A percentile compares a stretch with the other conserved stretches of the same genome.
Conservation (phyloP, 2,797 vertebrate species). For the Rhinogobio ventralis region DNA sequence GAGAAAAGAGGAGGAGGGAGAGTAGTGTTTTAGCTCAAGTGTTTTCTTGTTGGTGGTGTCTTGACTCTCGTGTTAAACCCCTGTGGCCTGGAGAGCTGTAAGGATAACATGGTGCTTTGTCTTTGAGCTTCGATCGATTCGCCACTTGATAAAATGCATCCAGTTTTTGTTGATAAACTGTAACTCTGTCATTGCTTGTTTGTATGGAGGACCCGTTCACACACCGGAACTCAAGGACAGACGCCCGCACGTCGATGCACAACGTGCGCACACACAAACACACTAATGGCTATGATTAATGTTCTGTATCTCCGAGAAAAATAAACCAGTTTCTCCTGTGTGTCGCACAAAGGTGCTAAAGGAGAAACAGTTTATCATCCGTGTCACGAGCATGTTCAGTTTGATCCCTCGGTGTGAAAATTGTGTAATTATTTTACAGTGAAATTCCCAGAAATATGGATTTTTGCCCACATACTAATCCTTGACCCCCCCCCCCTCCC, state of each 20-base stretch:
- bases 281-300: conserved; percentile 65
- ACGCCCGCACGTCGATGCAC: conserved; percentile 41
- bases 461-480: conserved; percentile 31
- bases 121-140: conserved; percentile 54
- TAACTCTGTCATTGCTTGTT: conserved; percentile 58
- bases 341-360: conserved; percentile 54
- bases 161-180: conserved; percentile 59
- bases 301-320: conserved; percentile 58
- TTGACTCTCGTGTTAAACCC: conserved; percentile 62
- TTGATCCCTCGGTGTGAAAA: conserved; percentile 49
- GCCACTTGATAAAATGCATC: conserved; percentile 52
- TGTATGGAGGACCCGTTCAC: conserved; percentile 45
- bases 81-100: conserved; percentile 56
- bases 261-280: conserved; percentile 18
- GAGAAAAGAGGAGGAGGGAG: conserved; percentile 46
- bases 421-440: conserved; percentile 54
- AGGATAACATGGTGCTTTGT: conserved; percentile 58
- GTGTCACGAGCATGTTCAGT: conserved; percentile 52
- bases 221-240: conserved; percentile 55
- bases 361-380: conserved; percentile 64
- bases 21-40: conserved; percentile 53
- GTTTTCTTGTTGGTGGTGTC: conserved; percentile 57
- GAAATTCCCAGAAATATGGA: conserved; percentile 13
- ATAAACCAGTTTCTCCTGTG: conserved; percentile 59
- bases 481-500: neutral